Conservation (phyloP, 2,797 vertebrate genomes). For the Hafferia zeledoni region DNA sequence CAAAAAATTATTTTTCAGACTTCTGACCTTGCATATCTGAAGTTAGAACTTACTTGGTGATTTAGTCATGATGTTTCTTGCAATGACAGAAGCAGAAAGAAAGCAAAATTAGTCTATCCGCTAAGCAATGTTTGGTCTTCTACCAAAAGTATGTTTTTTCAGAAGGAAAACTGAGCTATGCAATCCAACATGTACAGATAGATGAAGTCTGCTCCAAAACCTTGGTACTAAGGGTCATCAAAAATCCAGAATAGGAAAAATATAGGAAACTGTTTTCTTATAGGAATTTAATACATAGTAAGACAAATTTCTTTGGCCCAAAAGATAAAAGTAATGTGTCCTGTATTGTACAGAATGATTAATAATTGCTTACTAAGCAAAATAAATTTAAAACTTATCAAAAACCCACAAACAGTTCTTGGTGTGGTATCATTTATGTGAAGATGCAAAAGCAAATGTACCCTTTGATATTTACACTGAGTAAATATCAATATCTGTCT, state of each 20-base stretch:
- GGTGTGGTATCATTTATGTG: too few relatives aligned
- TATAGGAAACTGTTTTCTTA: not conserved
- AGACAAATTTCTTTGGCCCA: not conserved
- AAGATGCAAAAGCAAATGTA: not conserved
- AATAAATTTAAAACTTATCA: not conserved
- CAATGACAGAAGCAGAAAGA: not conserved
- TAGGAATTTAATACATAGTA: not conserved
- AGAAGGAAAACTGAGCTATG: not conserved
- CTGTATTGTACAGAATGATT: not conserved
- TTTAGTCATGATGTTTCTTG: not conserved
- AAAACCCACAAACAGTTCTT: not conserved
- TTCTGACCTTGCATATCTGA: not conserved
- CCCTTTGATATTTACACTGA: not conserved
- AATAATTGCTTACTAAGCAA: not conserved
- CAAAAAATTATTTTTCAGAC: not conserved
- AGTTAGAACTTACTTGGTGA: not conserved
- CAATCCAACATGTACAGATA: not conserved
- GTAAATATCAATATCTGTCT: not conserved
- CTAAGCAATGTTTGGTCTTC: not conserved
- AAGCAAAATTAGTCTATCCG: not conserved
- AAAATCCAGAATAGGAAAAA: not conserved
- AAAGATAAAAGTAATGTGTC: not conserved
- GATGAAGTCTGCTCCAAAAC: not conserved
- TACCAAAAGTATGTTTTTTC: fast-evolving
- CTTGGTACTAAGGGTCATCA: not conserved